Evolutionary conservation across 2,888 invertebrate species (phyloP), one percentile per base, ranked within the genome.

Genomic region (Amphipoea lucens): DNA sequence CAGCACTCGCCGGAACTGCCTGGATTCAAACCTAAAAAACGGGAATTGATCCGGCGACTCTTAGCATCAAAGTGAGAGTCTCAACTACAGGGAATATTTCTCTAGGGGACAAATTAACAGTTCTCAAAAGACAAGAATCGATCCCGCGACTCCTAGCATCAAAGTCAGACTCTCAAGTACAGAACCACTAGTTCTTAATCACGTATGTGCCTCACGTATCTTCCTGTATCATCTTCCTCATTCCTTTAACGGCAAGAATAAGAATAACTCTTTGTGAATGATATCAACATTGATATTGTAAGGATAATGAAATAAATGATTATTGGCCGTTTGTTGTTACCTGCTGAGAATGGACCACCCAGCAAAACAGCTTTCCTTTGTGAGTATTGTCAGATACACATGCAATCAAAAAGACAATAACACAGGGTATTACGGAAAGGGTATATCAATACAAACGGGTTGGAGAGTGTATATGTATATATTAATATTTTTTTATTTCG

Each of bases 191-290:
- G 6, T 40, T 40, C n/a, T 14, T 29, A 70, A 60, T 84, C 6
- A n/a, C 23, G 68, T 20, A 85, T 85, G 67, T 9, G 12, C 0
- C n/a, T 70, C 85, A 85, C 85, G 85, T 88, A 85, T 48, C 76
- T 84, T 87, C 87, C 85, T 36, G 36, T 62, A 81, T 78, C 74
- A 14, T 75, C 89, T 83, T 82, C 86, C 85, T 74, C 63, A 48
- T 85, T 81, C 81, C 85, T 76, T 87, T 48, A 65, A 17, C 11
- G 76, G 68, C 17, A 74, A 65, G 81, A 70, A 81, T 88, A 76
- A 80, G 75, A 75, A 76, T 87, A 74, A 80, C 54, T 87, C 84
- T 84, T 84, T 84, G 87, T 83, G 77, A 83, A 87, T 83, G 87
- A 69, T 70, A 87, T 87, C 51, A 83, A 48, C 69, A 83, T 83